Base-by-base conservation (phyloP, 1,140 invertebrate genomes). In the Brachionus plicatilis region DNA sequence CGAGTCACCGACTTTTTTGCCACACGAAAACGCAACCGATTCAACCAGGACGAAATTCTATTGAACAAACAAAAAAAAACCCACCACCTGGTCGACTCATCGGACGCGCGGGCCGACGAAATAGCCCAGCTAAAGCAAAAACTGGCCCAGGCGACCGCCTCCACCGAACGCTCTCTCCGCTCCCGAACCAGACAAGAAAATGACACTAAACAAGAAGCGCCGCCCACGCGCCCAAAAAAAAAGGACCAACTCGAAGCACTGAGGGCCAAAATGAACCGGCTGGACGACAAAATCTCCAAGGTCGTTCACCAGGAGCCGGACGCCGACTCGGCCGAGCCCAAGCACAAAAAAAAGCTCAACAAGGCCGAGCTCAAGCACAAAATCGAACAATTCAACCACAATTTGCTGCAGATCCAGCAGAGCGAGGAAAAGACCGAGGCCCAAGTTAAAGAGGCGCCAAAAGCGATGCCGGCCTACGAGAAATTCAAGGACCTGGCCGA, bases 381-480 rank as follows among this genome's bases (percentile, higher is more conserved):
- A 68, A 82, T 82, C 11, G 79, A 82, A 60, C 53, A 60, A 60
- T 82, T 82, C 12, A 82, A 82, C 29, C 41, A 82, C 29, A 82
- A 82, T 65, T 24, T 82, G 8, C 79, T 65, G 17, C 53, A 41
- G 37, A 68, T 82, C 2, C 79, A 76, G 20, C 79, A 82, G 47
- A 12, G 41, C 17, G 53, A 82, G 9, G 79, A 41, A 24, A 65
- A 82, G 14, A 14, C 33, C 2, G 66, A 82, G 7, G 20, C 6
- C 7, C 7, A 20, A 43, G 12, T n/a, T 3, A 29, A 47, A 50
- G 43, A 76, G 24, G 17, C 20, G 12, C 24, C 29, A n/a, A 65
- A 29, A 65, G n/a, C 14, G 20, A 47, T 82, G n/a, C 79, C 79
- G 17, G 79, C 79, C 27, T 82, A 82, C 47, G 50, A 60, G 14